These are phyloP conservation scores for Desmophyllum pertusum DNA, from an alignment of 92 coral and sea anemone genomes.

Conservation along the genomic window DNA sequence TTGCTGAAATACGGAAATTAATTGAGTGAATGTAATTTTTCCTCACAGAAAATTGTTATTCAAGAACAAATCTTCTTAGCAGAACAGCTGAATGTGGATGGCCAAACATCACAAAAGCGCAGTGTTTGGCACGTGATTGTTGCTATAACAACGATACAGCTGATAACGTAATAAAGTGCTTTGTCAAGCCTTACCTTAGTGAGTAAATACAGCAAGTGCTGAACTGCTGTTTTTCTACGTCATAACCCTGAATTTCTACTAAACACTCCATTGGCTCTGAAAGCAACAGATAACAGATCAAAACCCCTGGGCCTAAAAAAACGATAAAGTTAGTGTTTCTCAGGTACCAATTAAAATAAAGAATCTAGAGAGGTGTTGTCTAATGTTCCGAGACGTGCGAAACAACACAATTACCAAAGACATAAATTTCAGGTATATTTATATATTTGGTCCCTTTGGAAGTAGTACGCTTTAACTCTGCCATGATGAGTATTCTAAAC, in stretches of 20 bases:
- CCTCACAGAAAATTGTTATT: neutral
- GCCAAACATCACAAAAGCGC: slow-evolving; percentile 24
- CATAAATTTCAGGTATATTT: too few species aligned
- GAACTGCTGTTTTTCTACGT: neutral
- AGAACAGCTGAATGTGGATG: slow-evolving; percentile 36
- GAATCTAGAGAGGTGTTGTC: too few species aligned
- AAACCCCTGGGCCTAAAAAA: neutral
- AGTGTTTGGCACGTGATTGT: slow-evolving; percentile 32
- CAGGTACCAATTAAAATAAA: too few species aligned
- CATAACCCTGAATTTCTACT: neutral
- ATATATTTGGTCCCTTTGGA: too few species aligned
- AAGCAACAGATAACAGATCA: neutral
- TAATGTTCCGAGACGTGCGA: neutral
- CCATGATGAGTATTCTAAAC: too few species aligned
- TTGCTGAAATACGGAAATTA: too few species aligned
- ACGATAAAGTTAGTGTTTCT: neutral
- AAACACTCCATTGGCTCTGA: too few species aligned
- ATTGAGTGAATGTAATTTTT: too few species aligned
- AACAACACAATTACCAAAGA: neutral
- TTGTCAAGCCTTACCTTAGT: slow-evolving; percentile 22
- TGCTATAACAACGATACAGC: slow-evolving; percentile 18
- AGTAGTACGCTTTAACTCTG: too few species aligned
- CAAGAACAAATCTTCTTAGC: neutral
- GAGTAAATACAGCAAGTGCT: too few species aligned
- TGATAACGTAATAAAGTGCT: neutral